Conservation (phyloP, 2,888 invertebrate species). For the Xestobium rufovillosum region DNA sequence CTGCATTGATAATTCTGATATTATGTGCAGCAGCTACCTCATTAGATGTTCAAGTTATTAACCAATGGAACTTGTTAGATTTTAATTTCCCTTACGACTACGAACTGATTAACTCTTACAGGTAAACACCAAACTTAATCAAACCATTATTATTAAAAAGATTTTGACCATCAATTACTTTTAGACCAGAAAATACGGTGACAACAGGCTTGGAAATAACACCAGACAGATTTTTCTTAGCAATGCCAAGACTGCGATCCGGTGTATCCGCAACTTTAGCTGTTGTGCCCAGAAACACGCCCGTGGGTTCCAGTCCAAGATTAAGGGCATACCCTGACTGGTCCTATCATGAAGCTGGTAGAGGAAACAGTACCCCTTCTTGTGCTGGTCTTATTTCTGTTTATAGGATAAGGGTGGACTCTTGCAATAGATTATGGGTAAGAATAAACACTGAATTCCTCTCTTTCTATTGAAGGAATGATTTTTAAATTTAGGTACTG, state of each 20-base stretch:
- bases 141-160: no score
- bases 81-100: slow-evolving; percentile 59
- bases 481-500: slow-evolving; percentile 54
- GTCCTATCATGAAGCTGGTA: slow-evolving; percentile 65
- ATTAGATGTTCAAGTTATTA: slow-evolving; percentile 53
- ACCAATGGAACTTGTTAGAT: slow-evolving; percentile 62
- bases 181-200: slow-evolving; percentile 65
- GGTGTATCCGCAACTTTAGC: slow-evolving; percentile 72
- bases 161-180: no score
- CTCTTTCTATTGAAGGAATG: slow-evolving; percentile 8
- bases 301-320: slow-evolving; percentile 58
- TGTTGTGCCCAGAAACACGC: slow-evolving; percentile 57
- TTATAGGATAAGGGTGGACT: slow-evolving; percentile 66
- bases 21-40: slow-evolving; percentile 38
- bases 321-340: slow-evolving; percentile 39
- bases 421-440: slow-evolving; percentile 74
- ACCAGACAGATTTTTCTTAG: slow-evolving; percentile 65
- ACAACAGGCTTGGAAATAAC: slow-evolving; percentile 70
- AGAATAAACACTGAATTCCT: slow-evolving; percentile 13
- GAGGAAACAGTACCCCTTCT: slow-evolving; percentile 63
- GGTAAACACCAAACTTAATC: slow-evolving; percentile 26
- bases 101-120: slow-evolving; percentile 29
- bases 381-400: slow-evolving; percentile 73
- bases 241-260: slow-evolving; percentile 63
- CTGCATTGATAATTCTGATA: no score